Percentiles rank a stretch among this genome's conserved stretches.
Evolutionary conservation across 2,888 invertebrate species (phyloP).

Genomic region (Trissoscelio sp.): DNA sequence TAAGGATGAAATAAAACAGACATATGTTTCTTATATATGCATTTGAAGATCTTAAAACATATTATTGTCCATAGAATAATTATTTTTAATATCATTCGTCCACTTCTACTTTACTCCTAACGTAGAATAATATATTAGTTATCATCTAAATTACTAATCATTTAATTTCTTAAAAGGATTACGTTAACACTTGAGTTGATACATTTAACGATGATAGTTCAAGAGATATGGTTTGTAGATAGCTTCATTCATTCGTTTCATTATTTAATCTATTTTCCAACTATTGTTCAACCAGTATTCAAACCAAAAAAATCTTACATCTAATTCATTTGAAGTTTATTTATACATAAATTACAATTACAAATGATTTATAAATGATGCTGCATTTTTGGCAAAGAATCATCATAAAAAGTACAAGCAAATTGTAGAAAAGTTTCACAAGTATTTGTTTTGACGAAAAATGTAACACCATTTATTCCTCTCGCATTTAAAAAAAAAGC

Average conservation of each 20-base stretch:
- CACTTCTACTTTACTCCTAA: slow-evolving; percentile 65
- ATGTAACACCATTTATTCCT: slow-evolving; percentile 29
- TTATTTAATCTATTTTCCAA: slow-evolving; percentile 29
- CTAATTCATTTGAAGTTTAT: slow-evolving; percentile 24
- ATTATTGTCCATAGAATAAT: slow-evolving; percentile 83
- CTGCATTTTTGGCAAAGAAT: slow-evolving; percentile 2
- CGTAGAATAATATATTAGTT: slow-evolving; percentile 75
- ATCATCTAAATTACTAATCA: slow-evolving; percentile 76
- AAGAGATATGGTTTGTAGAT: slow-evolving; percentile 66
- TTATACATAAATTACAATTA: slow-evolving; percentile 37
- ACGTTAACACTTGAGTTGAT: slow-evolving; percentile 72
- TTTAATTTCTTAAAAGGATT: slow-evolving; percentile 75
- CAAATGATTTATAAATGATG: slow-evolving; percentile 21
- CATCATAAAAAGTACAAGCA: slow-evolving; percentile 17
- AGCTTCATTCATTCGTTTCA: slow-evolving; percentile 35
- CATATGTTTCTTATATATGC: slow-evolving; percentile 74
- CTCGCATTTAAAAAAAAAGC: slow-evolving; percentile 15
- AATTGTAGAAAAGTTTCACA: slow-evolving; percentile 25
- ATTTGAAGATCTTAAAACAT: slow-evolving; percentile 81
- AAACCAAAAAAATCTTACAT: slow-evolving; percentile 15
- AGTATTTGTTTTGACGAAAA: slow-evolving; percentile 5
- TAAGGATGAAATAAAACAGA: slow-evolving; percentile 47
- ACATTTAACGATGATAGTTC: slow-evolving; percentile 74
- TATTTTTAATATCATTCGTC: slow-evolving; percentile 77
- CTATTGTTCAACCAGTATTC: too few species aligned